Base-by-base conservation (phyloP, 2,113 vertebrate species). In the Perca schrenkii region DNA sequence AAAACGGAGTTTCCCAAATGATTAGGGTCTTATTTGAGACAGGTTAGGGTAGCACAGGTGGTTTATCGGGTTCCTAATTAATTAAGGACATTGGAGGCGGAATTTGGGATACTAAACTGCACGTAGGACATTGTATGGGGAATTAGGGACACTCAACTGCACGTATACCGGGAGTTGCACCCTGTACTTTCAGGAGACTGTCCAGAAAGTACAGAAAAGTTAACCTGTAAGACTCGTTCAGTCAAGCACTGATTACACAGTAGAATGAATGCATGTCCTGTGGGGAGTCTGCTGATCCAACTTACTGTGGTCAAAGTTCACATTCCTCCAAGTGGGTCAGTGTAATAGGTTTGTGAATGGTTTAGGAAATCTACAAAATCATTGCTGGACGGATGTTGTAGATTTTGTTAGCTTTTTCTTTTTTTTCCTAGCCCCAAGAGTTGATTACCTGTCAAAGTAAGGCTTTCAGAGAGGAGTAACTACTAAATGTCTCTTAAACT, bases 221-320 rank as follows among this genome's bases (percentile, higher is more conserved):
- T 52, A 58, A 73, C 22, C 60, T 67, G 14, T 22, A 5, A 60
- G 53, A 61, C 62, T 69, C 43, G 13, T 71, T 21, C 14, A 60
- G 61, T 57, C 15, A 28, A n/a, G n/a, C 49, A 17, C 54, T 73
- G 6, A 53, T 70, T 73, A 61, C 28, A 22, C 34, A 65, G 60
- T 14, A 3, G 36, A 57, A 28, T 80, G 46, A 76, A 73, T 67
- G 19, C 76, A 67, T 77, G 31, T 40, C 52, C 72, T 11, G 50
- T 31, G n/a, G 86, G 49, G 69, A 62, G 66, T 65, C 47, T 58
- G 36, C 74, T 89, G 72, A 74, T 65, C 83, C 62, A 28, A 57
- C 43, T 79, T 19, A 77, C 58, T 73, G 62, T 50, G 92, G 84
- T 88, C 89, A 95, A 84, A 94, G 94, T 90, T 94, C 89, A 94